phyloP scores from a whole-genome alignment of 2,888 invertebrate genomes.

The Hartigia nigra region DNA sequence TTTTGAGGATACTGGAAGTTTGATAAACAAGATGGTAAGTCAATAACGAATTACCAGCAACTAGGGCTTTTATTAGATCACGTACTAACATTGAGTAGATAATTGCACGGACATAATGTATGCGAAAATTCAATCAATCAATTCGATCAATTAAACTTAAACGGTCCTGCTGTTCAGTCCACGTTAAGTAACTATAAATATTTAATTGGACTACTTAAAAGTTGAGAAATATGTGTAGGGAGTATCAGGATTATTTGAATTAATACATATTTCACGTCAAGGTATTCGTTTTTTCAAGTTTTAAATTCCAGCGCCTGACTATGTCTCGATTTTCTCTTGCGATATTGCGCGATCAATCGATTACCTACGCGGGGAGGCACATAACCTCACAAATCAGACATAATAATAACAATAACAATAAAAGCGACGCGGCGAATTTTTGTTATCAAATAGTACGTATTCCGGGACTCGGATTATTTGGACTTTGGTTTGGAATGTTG shows the following conservation, averaged over 20 bases:
- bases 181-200: background rate
- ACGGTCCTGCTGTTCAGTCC: background rate
- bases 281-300: background rate
- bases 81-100: background rate
- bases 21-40: background rate
- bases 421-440: slow-evolving; percentile 56
- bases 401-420: slow-evolving; percentile 49
- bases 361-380: slow-evolving; percentile 17
- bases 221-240: background rate
- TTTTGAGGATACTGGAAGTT: background rate
- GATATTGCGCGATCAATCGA: slow-evolving; percentile 12
- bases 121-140: background rate
- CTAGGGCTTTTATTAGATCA: background rate
- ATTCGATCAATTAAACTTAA: background rate
- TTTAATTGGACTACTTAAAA: background rate
- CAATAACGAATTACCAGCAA: background rate
- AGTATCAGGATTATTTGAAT: background rate
- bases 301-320: background rate
- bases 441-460: slow-evolving; percentile 34
- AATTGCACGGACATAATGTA: background rate
- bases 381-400: slow-evolving; percentile 45
- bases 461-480: background rate
- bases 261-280: background rate
- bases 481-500: background rate
- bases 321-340: background rate